Percentiles rank a stretch among this genome's conserved stretches.
Conservation (phyloP, 2,888 invertebrate species). For the Parnassius orleans region DNA sequence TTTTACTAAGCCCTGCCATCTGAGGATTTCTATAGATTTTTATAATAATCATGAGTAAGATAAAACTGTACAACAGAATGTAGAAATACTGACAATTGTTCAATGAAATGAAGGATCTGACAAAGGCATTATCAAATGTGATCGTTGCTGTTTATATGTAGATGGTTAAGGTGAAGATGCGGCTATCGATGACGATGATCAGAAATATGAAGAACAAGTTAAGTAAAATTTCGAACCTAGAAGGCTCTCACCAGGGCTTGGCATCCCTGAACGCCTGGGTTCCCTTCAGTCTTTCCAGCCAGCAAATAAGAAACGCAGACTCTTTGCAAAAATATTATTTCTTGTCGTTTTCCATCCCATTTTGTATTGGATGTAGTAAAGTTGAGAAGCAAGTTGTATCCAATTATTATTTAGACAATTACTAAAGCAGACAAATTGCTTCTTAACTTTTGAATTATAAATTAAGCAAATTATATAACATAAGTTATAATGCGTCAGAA, state of each 20-base stretch:
- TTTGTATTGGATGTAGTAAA: conserved; percentile 47
- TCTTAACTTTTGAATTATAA: conserved; percentile 30
- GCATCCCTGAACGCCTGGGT: conserved; percentile 80
- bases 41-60: conserved; percentile 35
- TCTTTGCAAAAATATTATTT: conserved; percentile 77
- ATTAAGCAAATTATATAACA: conserved; percentile 31
- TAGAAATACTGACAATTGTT: conserved; percentile 29
- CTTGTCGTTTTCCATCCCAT: conserved; percentile 54
- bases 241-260: conserved; percentile 81
- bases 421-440: conserved; percentile 38
- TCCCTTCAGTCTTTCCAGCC: conserved; percentile 79
- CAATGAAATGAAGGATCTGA: conserved; percentile 37
- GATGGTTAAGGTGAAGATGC: conserved; percentile 44
- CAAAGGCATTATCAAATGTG: conserved; percentile 19
- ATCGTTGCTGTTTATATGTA: conserved; percentile 38
- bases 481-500: conserved; percentile 21
- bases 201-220: conserved; percentile 53
- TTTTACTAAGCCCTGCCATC: conserved; percentile 72
- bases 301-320: conserved; percentile 79
- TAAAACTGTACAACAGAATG: conserved; percentile 19
- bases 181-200: conserved; percentile 45
- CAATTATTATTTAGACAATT: not conserved
- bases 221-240: conserved; percentile 80
- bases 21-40: conserved; percentile 63
- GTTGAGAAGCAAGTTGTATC: conserved; percentile 43